These are phyloP conservation scores for Cherax destructor DNA, from an alignment of 1,140 invertebrate species.

Conservation along the genomic window DNA sequence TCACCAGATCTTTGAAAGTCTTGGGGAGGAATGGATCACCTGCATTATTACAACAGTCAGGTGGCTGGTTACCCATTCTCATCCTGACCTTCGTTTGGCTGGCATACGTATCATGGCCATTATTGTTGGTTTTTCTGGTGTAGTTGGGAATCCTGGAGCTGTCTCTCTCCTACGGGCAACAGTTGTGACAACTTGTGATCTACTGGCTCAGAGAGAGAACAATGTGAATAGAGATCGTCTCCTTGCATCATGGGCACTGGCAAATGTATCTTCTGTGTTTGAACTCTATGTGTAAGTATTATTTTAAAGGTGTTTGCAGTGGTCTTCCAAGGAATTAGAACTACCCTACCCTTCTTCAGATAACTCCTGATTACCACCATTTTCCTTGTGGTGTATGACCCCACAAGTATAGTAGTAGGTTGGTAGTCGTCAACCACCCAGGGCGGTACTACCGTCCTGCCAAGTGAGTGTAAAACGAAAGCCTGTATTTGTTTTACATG, in stretches of 20 bases:
- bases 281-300: conserved; percentile 45
- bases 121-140: conserved; percentile 43
- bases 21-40: conserved; percentile 51
- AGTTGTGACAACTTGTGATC: conserved; percentile 26
- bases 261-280: conserved; percentile 54
- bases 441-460: too few species aligned
- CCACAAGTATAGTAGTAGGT: too few species aligned
- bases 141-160: conserved; percentile 31
- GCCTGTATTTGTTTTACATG: too few species aligned
- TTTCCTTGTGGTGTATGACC: too few species aligned
- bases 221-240: conserved; percentile 57
- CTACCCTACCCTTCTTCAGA: too few species aligned
- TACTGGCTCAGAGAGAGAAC: conserved; percentile 34
- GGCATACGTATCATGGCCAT: conserved; percentile 54
- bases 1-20: conserved; percentile 42
- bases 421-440: too few species aligned
- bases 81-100: conserved; percentile 47
- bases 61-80: conserved; percentile 28
- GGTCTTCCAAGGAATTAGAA: too few species aligned
- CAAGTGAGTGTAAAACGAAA: too few species aligned
- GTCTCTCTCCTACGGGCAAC: conserved; percentile 24
- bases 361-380: too few species aligned
- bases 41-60: conserved; percentile 18
- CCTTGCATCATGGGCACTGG: conserved; percentile 53
- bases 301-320: background rate